Base-by-base conservation (phyloP, 2,888 invertebrate genomes). In the Phalera bucephala region DNA sequence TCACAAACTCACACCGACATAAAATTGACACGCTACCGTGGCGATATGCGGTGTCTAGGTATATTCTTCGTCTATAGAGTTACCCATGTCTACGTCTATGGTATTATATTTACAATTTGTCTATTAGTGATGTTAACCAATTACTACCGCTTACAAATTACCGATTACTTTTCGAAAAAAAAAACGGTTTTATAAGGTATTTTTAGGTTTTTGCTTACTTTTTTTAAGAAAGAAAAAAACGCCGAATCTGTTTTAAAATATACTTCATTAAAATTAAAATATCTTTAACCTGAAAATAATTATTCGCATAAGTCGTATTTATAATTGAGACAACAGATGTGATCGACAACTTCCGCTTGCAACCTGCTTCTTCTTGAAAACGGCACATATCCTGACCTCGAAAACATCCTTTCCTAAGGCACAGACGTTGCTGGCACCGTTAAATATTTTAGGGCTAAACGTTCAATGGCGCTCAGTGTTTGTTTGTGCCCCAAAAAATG, bases 341-440 rank as follows among this genome's bases (percentile, higher is more conserved):
- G 5, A 5, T 17, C 17, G 3, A 17, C 17, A 5, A 5, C 17
- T 3, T 17, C 17, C 5, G 17, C 17, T 17, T 17, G n/a, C 5
- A 17, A 5, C 17, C 17, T 17, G 17, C 17, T 17, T 5, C 17
- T 17, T 17, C 17, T 17, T 3, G 17, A 17, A 3, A 5, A 17
- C 15, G 34, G 13, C 20, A 38, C 22, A 43, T 39, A 33, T 26
- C 40, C 40, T 21, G 45, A 34, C 14, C 38, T 45, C 0, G 45
- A 45, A 20, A 45, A 45, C 29, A 45, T 32, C 27, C 45, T 32
- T 21, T 40, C 40, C 27, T 37, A 45, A 17, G 40, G 45, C 10
- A 45, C 45, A 1, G 40, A 45, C 7, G 40, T 45, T n/a, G 45
- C 45, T 31, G 45, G 40, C 5, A 42, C 19, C 3, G 32, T 14